phyloP scores from a whole-genome alignment of 2,888 invertebrate species.

The Monopis laevigella region DNA sequence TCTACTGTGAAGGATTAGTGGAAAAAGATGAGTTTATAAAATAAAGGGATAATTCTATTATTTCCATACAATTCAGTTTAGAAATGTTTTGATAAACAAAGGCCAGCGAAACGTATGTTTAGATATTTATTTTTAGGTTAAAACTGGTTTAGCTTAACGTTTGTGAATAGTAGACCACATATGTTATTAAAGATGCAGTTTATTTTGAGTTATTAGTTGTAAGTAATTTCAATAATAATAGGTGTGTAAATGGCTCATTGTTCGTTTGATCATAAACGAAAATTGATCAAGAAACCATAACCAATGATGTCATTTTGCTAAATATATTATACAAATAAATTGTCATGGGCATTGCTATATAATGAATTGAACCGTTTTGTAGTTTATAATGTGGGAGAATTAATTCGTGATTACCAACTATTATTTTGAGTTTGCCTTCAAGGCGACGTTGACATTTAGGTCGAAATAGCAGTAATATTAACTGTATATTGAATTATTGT shows the following conservation, averaged over 20 bases:
- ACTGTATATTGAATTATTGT: constrained; percentile 40
- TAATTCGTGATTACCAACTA: neutral
- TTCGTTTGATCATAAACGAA: constrained; percentile 25
- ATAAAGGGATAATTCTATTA: too few relatives aligned
- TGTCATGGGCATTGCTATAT: constrained; percentile 15
- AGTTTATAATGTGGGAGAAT: neutral
- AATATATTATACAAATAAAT: constrained; percentile 26
- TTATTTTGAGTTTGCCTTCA: constrained; percentile 19
- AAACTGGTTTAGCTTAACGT: too few relatives aligned
- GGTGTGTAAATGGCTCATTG: constrained; percentile 34
- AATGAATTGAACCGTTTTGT: constrained; percentile 5
- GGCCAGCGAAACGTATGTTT: too few relatives aligned
- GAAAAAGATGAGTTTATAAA: too few relatives aligned
- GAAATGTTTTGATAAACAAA: too few relatives aligned
- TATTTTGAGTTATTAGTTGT: too few relatives aligned
- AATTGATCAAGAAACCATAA: constrained; percentile 26
- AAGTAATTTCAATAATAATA: constrained; percentile 16
- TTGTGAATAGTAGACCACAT: too few relatives aligned
- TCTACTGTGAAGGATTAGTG: too few relatives aligned
- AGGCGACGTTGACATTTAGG: constrained; percentile 31
- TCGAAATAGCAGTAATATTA: constrained; percentile 41
- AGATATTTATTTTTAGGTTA: too few relatives aligned
- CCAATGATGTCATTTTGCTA: constrained; percentile 32
- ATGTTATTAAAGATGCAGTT: too few relatives aligned
- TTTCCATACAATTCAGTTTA: too few relatives aligned